phyloP scores from a whole-genome alignment of 2,888 invertebrate species.

The Luffia ferchaultella region DNA sequence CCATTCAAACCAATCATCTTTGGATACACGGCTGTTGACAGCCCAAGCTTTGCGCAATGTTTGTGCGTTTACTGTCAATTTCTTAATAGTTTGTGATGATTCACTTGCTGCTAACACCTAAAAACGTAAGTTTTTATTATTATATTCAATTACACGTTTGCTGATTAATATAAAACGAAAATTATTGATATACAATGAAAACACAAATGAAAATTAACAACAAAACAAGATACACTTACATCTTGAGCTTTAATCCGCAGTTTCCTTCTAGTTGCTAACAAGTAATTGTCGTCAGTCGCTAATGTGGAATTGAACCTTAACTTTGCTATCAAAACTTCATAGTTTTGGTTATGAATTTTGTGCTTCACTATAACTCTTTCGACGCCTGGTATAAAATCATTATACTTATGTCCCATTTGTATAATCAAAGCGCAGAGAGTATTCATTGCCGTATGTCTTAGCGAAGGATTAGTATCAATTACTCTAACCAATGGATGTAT shows the following conservation, averaged over 20 bases:
- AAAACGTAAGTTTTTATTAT: too few species aligned
- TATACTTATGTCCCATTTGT: slow-evolving; percentile 90
- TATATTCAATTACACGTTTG: too few species aligned
- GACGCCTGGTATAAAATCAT: slow-evolving; percentile 93
- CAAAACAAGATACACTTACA: slow-evolving; percentile 42
- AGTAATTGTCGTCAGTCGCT: slow-evolving; percentile 79
- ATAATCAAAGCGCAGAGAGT: slow-evolving; percentile 87
- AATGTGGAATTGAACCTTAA: slow-evolving; percentile 79
- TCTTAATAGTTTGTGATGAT: slow-evolving; percentile 71
- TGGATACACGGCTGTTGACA: slow-evolving; percentile 86
- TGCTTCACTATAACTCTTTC: slow-evolving; percentile 83
- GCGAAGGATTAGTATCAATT: slow-evolving; percentile 80
- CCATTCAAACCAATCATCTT: slow-evolving; percentile 99
- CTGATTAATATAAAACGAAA: too few species aligned
- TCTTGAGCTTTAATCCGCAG: slow-evolving; percentile 77
- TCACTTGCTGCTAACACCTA: slow-evolving; percentile 45
- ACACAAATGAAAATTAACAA: too few species aligned
- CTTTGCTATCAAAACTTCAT: slow-evolving; percentile 81
- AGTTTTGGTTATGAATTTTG: slow-evolving; percentile 77
- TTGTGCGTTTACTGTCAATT: slow-evolving; percentile 79
- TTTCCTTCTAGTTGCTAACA: slow-evolving; percentile 69
- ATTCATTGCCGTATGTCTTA: slow-evolving; percentile 86
- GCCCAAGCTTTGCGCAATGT: slow-evolving; percentile 90
- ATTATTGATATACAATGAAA: too few species aligned
- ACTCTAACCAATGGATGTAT: slow-evolving; percentile 92